Evolutionary conservation across 1,140 invertebrate species (phyloP).

Genomic region (Homalodisca vitripennis): DNA sequence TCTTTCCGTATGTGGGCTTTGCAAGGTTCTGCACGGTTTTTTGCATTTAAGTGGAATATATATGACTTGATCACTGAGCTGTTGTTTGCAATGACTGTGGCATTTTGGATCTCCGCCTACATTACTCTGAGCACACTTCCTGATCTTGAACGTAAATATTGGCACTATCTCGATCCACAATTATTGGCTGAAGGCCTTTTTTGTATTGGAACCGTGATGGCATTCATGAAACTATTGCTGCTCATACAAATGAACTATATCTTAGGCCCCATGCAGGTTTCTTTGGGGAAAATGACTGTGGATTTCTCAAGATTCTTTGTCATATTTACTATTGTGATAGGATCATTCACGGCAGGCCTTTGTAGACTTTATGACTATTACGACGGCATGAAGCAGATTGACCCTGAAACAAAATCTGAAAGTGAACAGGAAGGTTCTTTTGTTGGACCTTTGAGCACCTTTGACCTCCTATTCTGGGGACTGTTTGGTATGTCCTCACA

Average conservation of each 20-base stretch:
- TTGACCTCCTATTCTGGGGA: constrained; percentile 72
- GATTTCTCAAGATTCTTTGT: constrained; percentile 57
- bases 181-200: constrained; percentile 71
- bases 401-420: constrained; percentile 50
- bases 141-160: constrained; percentile 61
- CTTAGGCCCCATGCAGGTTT: constrained; percentile 61
- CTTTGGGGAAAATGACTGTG: constrained; percentile 58
- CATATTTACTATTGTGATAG: constrained; percentile 55
- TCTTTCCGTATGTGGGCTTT: constrained; percentile 50
- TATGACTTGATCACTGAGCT: constrained; percentile 50
- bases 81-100: constrained; percentile 52
- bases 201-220: constrained; percentile 70
- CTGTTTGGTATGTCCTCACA: constrained; percentile 69
- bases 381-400: constrained; percentile 58
- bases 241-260: constrained; percentile 57
- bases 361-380: constrained; percentile 57
- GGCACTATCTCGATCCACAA: constrained; percentile 68
- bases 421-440: constrained; percentile 53
- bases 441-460: constrained; percentile 55
- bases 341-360: constrained; percentile 52
- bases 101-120: constrained; percentile 53
- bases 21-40: constrained; percentile 52
- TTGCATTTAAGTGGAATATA: constrained; percentile 55
- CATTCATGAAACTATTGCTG: constrained; percentile 57
- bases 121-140: constrained; percentile 47